These are phyloP conservation scores for Tachyglossus aculeatus DNA, from an alignment of 2,797 vertebrate species.

Conservation along the genomic window DNA sequence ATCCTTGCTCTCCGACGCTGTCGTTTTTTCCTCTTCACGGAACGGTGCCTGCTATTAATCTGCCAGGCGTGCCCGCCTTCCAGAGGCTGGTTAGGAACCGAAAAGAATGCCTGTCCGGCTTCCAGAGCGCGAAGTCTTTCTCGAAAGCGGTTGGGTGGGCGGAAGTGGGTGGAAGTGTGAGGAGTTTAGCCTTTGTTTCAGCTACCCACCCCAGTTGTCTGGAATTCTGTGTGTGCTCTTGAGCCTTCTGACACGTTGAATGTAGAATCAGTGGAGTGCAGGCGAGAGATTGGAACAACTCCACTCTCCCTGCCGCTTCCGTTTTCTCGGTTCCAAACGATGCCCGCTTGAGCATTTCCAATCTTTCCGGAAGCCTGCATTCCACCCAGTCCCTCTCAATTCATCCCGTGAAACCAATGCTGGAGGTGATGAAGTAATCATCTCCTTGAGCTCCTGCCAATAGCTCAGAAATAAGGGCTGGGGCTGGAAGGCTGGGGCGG, in stretches of 20 bases:
- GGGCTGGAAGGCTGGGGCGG: too few species aligned
- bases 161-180: background rate
- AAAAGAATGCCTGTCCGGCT: constrained; percentile 13
- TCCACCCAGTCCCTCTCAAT: too few species aligned
- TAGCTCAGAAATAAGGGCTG: too few species aligned
- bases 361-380: too few species aligned
- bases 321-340: too few species aligned
- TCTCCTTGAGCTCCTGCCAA: too few species aligned
- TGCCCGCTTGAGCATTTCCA: too few species aligned
- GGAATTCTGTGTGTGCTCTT: background rate
- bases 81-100: constrained; percentile 22
- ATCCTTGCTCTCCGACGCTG: constrained; percentile 48
- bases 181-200: background rate
- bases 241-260: background rate
- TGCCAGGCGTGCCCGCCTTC: constrained; percentile 18
- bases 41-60: constrained; percentile 23
- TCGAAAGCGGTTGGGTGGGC: constrained; percentile 1
- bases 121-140: constrained; percentile 15
- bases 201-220: background rate
- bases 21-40: constrained; percentile 38
- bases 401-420: too few species aligned
- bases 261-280: background rate
- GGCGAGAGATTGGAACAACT: background rate
- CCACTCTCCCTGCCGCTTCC: too few species aligned
- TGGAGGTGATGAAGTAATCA: too few species aligned